Percentiles rank a stretch among this genome's conserved stretches.
Evolutionary conservation across 2,113 vertebrate species (phyloP).

Genomic region (Rattus rattus): DNA sequence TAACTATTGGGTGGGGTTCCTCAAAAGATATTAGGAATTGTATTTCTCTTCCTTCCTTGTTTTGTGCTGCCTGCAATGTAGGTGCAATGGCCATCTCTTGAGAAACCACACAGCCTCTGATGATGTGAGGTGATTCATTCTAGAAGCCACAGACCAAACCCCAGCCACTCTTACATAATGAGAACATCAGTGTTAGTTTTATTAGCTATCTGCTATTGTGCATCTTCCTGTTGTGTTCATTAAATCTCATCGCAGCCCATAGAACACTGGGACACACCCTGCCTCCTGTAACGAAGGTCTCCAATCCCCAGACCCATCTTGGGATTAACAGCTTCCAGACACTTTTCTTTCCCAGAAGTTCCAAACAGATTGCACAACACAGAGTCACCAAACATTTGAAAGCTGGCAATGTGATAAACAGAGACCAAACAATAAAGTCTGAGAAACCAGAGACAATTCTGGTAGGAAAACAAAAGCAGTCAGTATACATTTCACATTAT

Average conservation of each 20-base stretch:
- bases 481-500: background rate
- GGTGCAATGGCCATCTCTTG: background rate
- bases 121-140: fast-evolving
- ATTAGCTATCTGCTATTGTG: background rate
- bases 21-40: background rate
- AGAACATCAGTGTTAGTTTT: background rate
- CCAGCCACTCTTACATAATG: background rate
- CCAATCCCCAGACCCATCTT: background rate
- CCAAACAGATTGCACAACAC: background rate
- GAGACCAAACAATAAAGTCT: background rate
- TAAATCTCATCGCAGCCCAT: background rate
- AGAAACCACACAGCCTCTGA: background rate
- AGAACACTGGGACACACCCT: background rate
- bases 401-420: background rate
- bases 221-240: background rate
- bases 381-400: background rate
- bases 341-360: background rate
- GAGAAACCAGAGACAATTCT: slow-evolving; percentile 8
- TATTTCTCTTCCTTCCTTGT: background rate
- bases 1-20: background rate
- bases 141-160: background rate
- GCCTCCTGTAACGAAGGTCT: background rate
- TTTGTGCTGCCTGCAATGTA: background rate
- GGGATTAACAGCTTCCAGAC: background rate
- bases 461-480: background rate